Evolutionary conservation across 1,140 invertebrate genomes (phyloP), one percentile per base, ranked within the genome.

Genomic region (Drosophila persimilis): DNA sequence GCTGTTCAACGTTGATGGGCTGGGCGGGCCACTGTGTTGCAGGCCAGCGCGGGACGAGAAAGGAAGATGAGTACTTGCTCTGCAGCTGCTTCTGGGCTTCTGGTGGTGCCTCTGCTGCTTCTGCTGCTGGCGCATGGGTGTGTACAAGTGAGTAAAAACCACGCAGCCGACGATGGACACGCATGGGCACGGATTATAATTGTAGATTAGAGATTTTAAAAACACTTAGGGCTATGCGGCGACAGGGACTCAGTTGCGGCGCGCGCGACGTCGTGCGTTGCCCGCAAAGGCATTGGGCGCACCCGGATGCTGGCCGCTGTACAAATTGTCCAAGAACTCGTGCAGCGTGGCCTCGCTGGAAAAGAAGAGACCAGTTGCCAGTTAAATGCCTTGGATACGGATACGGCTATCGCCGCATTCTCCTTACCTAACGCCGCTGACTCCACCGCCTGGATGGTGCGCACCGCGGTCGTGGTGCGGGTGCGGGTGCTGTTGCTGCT

Each of bases 321-420:
- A 91, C 63, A 91, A 77, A 71, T 91, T 91, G 47, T 91, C 90
- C 56, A 91, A 65, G 59, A 91, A 91, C 56, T 91, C 90, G 59
- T 91, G 90, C 57, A 91, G 73, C 7, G 79, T 79, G 35, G 90
- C 84, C 60, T 91, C 90, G 67, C 90, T 91, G 39, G 4, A 73
- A 75, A 11, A 2, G 11, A 9, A 24, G 9, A 5, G 22, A 22
- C 35, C 26, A 45, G 17, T 15, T 9, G 5, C 24, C 11, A 26
- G 20, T 22, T 20, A 0, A 55, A 31, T 24, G 3, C 24, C n/a
- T 7, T n/a, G 9, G 15, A 5, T 11, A 11, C 0, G 0, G 5
- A 5, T 11, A 11, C 0, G 0, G 5, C 1, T 41, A 15, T 8
- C 6, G 0, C 7, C n/a, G 20, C 20, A 22, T 46, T 3, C 6